A percentile compares a stretch with the other conserved stretches of the same genome.
Evolutionary conservation across 1,140 invertebrate genomes (phyloP).

Genomic region (Pachyrhynchus sulphureomaculatus): DNA sequence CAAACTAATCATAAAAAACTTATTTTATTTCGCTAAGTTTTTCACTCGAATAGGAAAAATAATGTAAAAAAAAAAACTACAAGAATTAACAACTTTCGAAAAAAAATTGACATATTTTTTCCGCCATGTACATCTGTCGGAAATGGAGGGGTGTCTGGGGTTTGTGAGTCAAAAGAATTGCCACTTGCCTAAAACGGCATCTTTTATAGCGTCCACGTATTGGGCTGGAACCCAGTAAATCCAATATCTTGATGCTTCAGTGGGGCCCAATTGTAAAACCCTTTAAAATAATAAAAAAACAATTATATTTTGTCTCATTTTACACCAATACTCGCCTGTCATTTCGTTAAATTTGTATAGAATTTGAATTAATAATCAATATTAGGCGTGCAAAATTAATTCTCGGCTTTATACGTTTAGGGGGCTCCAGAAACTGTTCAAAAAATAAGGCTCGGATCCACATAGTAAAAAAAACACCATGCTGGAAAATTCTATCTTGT

Average conservation of each 20-base stretch:
- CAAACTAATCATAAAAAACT: neutral
- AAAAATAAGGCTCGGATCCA: too few species aligned
- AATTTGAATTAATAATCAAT: too few species aligned
- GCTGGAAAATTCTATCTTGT: too few species aligned
- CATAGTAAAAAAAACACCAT: too few species aligned
- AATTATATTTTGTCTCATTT: neutral
- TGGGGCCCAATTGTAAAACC: constrained; percentile 83
- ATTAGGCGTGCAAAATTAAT: too few species aligned
- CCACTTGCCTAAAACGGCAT: constrained; percentile 87
- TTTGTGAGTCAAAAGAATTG: constrained; percentile 66
- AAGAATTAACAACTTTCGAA: too few species aligned
- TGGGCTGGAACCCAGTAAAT: constrained; percentile 94
- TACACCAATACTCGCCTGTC: neutral
- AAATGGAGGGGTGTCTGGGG: neutral
- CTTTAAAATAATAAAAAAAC: constrained; percentile 50
- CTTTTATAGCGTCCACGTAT: constrained; percentile 90
- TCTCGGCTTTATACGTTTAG: too few species aligned
- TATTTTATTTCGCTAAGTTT: neutral
- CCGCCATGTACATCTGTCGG: neutral
- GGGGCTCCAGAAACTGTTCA: too few species aligned
- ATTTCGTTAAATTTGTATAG: too few species aligned
- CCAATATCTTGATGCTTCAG: constrained; percentile 89
- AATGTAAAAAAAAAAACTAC: neutral
- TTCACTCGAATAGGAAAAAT: neutral
- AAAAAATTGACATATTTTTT: neutral